Conservation (phyloP, 1,140 invertebrate genomes). For the Metopolophium dirhodum region DNA sequence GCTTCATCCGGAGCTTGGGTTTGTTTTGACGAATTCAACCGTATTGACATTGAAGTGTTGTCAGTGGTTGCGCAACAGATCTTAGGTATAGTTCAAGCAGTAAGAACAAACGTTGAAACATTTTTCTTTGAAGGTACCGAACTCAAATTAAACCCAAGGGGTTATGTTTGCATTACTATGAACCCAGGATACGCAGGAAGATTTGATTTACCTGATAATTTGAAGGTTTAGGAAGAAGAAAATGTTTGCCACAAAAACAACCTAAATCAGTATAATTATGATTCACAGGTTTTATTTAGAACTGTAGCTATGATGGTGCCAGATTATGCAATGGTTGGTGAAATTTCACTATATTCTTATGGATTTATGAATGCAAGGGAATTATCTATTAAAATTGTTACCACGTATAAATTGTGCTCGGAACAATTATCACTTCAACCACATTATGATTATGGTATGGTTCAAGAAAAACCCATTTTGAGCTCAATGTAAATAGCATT, state of each 20-base stretch:
- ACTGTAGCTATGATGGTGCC: conserved; percentile 97
- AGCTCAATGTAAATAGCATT: neutral
- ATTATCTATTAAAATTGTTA: conserved; percentile 86
- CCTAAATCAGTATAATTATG: neutral
- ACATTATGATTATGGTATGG: conserved; percentile 85
- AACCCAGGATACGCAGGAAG: conserved; percentile 90
- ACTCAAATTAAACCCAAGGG: conserved; percentile 77
- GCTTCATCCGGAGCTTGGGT: conserved; percentile 90
- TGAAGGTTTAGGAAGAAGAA: conserved; percentile 68
- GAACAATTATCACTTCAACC: conserved; percentile 86
- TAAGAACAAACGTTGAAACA: conserved; percentile 72
- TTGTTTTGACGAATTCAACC: conserved; percentile 94
- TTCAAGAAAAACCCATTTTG: neutral
- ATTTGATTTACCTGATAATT: conserved; percentile 86
- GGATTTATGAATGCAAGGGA: conserved; percentile 83
- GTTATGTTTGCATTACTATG: conserved; percentile 93
- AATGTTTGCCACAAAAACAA: neutral
- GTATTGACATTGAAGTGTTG: conserved; percentile 88
- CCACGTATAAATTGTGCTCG: conserved; percentile 86
- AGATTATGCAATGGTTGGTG: conserved; percentile 89
- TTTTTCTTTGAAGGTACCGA: conserved; percentile 88
- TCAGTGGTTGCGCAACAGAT: conserved; percentile 86
- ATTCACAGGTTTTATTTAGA: conserved; percentile 77
- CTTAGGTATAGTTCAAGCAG: conserved; percentile 79
- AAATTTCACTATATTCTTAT: conserved; percentile 88